These are phyloP conservation scores for Acronicta alni DNA, from an alignment of 2,888 invertebrate genomes.

Conservation along the genomic window DNA sequence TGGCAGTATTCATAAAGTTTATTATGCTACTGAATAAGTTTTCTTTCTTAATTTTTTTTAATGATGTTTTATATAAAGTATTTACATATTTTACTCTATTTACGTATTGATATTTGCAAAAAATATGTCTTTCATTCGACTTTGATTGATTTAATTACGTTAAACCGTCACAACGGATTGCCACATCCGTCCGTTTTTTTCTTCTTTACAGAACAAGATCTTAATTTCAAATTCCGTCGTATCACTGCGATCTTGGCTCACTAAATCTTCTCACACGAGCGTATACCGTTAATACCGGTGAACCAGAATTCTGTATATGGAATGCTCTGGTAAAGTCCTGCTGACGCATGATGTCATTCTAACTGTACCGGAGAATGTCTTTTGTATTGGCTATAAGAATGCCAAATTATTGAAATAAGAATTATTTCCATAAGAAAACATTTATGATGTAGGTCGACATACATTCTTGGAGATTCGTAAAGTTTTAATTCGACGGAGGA, in stretches of 20 bases:
- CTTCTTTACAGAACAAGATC: neutral
- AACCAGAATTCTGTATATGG: constrained; percentile 50
- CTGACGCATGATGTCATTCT: constrained; percentile 51
- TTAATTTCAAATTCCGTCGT: constrained; percentile 12
- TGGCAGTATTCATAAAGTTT: too few relatives aligned
- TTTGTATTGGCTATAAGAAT: constrained; percentile 24
- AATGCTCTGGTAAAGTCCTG: constrained; percentile 31
- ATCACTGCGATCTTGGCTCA: constrained; percentile 13
- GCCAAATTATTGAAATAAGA: constrained; percentile 20
- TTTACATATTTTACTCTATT: too few relatives aligned
- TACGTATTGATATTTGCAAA: constrained; percentile 4
- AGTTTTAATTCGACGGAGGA: too few relatives aligned
- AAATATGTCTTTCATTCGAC: neutral
- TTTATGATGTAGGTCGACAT: constrained; percentile 3
- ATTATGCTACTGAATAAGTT: too few relatives aligned
- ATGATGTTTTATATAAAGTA: too few relatives aligned
- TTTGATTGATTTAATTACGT: constrained; percentile 21
- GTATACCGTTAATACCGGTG: constrained; percentile 46
- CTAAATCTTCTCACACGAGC: constrained; percentile 39
- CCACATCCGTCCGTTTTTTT: constrained; percentile 20
- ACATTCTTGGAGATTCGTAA: too few relatives aligned
- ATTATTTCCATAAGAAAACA: constrained; percentile 4
- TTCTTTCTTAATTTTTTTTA: too few relatives aligned
- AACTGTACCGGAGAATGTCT: constrained; percentile 53
- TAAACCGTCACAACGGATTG: constrained; percentile 20